phyloP scores from a whole-genome alignment of 2,113 vertebrate species.

The Anthoscopus minutus region DNA sequence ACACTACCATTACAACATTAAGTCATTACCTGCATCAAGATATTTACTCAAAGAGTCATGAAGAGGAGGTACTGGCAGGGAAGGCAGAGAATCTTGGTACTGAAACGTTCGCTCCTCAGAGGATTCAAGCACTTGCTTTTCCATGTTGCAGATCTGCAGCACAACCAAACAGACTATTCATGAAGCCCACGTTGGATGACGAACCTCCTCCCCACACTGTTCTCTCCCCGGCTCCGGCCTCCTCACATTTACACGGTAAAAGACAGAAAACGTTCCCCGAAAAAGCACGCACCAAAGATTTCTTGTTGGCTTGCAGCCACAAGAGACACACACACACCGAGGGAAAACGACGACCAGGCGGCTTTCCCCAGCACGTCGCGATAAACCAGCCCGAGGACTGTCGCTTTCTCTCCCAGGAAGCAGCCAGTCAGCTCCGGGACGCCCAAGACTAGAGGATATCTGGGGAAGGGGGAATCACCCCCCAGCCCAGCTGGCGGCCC shows the following conservation, averaged over 20 bases:
- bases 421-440: not conserved
- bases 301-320: not conserved
- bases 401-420: not conserved
- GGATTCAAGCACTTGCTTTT: constrained; percentile 76
- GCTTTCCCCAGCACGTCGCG: not conserved
- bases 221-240: not conserved
- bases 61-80: constrained; percentile 85
- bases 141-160: constrained; percentile 70
- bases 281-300: not conserved
- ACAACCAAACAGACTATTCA: not conserved
- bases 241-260: not conserved
- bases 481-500: not conserved
- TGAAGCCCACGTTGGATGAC: not conserved
- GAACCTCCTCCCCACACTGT: rapidly evolving
- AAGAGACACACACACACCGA: not conserved
- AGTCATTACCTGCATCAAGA: constrained; percentile 82
- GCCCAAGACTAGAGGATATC: rapidly evolving
- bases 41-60: constrained; percentile 87
- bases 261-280: rapidly evolving
- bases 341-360: not conserved
- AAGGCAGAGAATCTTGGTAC: constrained; percentile 84
- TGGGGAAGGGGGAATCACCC: not conserved
- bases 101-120: constrained; percentile 85
- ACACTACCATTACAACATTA: not conserved
- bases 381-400: not conserved